Conservation (phyloP, 2,113 vertebrate genomes). For the Pelobates fuscus region DNA sequence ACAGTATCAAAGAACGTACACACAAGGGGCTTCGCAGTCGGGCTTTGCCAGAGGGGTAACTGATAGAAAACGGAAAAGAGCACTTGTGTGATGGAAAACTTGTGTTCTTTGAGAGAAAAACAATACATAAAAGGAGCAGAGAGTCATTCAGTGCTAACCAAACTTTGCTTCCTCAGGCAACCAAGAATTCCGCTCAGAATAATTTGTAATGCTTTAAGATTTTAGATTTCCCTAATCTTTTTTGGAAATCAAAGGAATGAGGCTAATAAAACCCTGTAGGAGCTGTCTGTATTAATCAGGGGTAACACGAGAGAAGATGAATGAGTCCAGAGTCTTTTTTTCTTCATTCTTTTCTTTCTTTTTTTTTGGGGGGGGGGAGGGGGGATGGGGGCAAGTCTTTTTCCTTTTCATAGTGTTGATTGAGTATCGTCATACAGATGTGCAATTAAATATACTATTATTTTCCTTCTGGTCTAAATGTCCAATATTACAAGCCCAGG, state of each 20-base stretch:
- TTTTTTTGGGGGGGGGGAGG: too few relatives aligned
- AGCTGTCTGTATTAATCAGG: conserved; percentile 25
- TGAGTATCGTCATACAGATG: conserved; percentile 32
- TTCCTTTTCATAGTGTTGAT: conserved; percentile 53
- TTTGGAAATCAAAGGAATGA: conserved; percentile 23
- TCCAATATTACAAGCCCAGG: conserved; percentile 53
- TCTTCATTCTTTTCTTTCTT: neutral
- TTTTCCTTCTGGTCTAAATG: conserved; percentile 53
- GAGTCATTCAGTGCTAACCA: neutral
- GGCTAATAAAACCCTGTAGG: conserved; percentile 12
- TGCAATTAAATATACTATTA: conserved; percentile 52
- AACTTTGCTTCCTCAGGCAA: neutral
- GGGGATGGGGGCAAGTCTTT: conserved; percentile 45
- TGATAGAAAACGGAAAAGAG: neutral
- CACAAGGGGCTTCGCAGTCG: neutral
- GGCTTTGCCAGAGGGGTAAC: conserved; percentile 5
- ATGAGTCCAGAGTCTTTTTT: conserved; percentile 19
- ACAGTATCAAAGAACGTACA: neutral
- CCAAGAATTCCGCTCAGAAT: conserved; percentile 11
- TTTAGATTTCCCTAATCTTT: conserved; percentile 38
- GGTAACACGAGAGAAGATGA: conserved; percentile 45
- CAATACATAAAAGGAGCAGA: neutral
- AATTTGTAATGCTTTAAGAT: conserved; percentile 20
- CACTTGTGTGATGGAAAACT: neutral
- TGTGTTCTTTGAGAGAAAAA: neutral